phyloP scores from a whole-genome alignment of 1,140 invertebrate species.

The Dendroctonus valens region DNA sequence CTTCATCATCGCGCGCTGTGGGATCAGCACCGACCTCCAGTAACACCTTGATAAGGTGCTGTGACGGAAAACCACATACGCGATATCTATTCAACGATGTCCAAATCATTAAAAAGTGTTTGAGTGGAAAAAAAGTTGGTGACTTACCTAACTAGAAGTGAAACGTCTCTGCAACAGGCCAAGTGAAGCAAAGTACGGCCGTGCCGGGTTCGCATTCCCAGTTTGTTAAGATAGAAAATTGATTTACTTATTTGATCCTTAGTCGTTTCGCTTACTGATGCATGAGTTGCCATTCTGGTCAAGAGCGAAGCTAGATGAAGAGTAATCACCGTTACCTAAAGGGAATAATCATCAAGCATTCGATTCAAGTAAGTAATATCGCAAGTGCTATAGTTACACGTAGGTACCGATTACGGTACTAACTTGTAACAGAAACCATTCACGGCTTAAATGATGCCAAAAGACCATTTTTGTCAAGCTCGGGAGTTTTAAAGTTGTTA shows the following conservation, averaged over 20 bases:
- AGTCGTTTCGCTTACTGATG: slow-evolving; percentile 55
- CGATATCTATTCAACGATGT: slow-evolving; percentile 55
- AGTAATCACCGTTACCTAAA: slow-evolving; percentile 74
- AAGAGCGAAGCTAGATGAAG: slow-evolving; percentile 77
- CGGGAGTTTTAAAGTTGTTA: too few species aligned
- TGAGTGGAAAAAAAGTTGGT: too few species aligned
- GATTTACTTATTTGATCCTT: slow-evolving; percentile 59
- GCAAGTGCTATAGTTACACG: too few species aligned
- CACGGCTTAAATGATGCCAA: too few species aligned
- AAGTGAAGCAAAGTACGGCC: slow-evolving; percentile 81
- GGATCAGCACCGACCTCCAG: slow-evolving; percentile 80
- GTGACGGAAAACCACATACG: slow-evolving; percentile 72
- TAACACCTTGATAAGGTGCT: slow-evolving; percentile 72
- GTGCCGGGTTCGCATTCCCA: slow-evolving; percentile 66
- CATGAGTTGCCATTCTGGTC: slow-evolving; percentile 61
- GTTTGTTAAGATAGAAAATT: slow-evolving; percentile 73
- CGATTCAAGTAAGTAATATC: too few species aligned
- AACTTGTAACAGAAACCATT: too few species aligned
- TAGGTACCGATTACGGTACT: too few species aligned
- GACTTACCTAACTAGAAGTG: slow-evolving; percentile 56
- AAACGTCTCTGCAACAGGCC: slow-evolving; percentile 62
- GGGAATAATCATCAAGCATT: not conserved
- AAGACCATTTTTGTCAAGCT: too few species aligned
- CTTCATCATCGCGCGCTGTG: slow-evolving; percentile 70
- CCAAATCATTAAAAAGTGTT: not conserved